Percentiles rank a stretch among this genome's conserved stretches.
These are phyloP conservation scores for Ceratitis capitata DNA, from an alignment of 1,140 invertebrate species.

Conservation along the genomic window DNA sequence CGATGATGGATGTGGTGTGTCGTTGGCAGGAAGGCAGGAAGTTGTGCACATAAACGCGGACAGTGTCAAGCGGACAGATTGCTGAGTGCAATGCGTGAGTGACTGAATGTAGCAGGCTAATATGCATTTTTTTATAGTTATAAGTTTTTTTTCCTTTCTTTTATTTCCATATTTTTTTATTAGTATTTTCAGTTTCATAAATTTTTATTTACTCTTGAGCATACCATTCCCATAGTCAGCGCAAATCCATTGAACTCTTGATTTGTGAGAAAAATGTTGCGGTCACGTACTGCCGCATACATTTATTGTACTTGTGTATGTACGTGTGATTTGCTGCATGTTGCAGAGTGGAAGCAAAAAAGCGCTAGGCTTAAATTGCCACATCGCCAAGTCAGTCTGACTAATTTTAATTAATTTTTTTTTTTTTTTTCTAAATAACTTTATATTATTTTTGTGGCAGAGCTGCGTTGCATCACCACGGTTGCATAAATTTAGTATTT, in stretches of 20 bases:
- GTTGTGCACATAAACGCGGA: neutral
- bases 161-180: neutral
- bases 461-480: neutral
- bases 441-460: neutral
- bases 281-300: neutral
- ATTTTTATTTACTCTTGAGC: neutral
- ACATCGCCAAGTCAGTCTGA: neutral
- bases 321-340: neutral
- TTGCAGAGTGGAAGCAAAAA: too few relatives aligned
- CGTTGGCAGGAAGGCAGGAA: conserved; percentile 31
- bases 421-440: neutral
- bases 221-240: neutral
- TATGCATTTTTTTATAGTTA: too few relatives aligned
- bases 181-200: neutral
- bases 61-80: neutral
- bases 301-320: neutral
- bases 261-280: neutral
- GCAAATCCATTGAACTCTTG: neutral
- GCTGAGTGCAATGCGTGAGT: neutral
- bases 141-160: too few relatives aligned
- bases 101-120: neutral
- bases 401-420: neutral
- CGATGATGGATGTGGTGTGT: conserved; percentile 22
- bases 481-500: neutral
- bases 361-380: neutral